phyloP scores from a whole-genome alignment of 2,888 invertebrate species.

The Eurois occulta region DNA sequence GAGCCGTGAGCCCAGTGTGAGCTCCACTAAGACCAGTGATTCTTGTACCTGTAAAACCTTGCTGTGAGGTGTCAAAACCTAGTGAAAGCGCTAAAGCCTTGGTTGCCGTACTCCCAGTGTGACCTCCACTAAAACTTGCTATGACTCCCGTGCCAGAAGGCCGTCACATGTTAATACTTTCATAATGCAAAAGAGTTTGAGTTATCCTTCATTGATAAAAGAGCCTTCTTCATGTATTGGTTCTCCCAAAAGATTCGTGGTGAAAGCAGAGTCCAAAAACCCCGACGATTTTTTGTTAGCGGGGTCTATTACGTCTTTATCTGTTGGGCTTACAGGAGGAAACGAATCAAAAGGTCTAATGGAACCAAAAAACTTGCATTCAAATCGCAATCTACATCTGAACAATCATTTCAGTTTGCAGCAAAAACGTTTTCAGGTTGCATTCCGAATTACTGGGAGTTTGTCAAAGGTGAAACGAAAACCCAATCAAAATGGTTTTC shows the following conservation, averaged over 20 bases:
- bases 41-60: neutral
- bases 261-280: neutral
- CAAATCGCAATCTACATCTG: slow-evolving; percentile 2
- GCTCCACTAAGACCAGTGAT: neutral
- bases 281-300: neutral
- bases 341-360: neutral
- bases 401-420: slow-evolving; percentile 1
- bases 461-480: neutral
- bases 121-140: neutral
- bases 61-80: neutral
- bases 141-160: neutral
- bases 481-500: neutral
- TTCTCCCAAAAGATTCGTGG: neutral
- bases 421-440: neutral
- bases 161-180: neutral
- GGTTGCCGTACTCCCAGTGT: neutral
- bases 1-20: neutral
- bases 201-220: neutral
- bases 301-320: neutral
- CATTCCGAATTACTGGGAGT: neutral
- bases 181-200: neutral
- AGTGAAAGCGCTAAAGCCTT: neutral
- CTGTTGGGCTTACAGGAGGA: neutral
- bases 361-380: neutral
- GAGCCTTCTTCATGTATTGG: neutral